Conservation (phyloP, 2,888 invertebrate genomes). For the Pecten maximus region DNA sequence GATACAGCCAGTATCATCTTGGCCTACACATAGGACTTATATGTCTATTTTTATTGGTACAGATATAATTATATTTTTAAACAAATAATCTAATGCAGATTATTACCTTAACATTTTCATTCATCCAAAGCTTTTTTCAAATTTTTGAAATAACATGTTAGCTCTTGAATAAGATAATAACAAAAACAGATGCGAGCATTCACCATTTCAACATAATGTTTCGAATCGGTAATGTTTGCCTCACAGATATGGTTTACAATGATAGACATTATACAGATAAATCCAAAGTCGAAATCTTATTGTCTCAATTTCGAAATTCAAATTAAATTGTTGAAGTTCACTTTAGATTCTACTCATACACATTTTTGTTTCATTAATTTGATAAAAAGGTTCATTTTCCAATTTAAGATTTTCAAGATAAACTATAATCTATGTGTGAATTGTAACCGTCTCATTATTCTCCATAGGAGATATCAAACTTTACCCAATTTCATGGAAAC, state of each 20-base stretch:
- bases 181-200: neutral
- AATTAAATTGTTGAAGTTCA: neutral
- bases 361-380: neutral
- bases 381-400: slow-evolving; percentile 7
- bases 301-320: neutral
- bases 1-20: too few relatives aligned
- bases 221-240: neutral
- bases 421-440: neutral
- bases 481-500: neutral
- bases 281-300: neutral
- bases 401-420: slow-evolving; percentile 10
- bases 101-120: neutral
- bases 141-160: neutral
- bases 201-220: neutral
- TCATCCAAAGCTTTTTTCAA: too few relatives aligned
- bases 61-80: too few relatives aligned
- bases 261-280: neutral
- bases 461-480: neutral
- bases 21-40: too few relatives aligned
- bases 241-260: neutral
- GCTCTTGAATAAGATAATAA: neutral
- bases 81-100: too few relatives aligned
- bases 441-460: neutral
- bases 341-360: neutral
- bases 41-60: too few relatives aligned